phyloP scores from a whole-genome alignment of 2,797 vertebrate genomes.

The Agapornis canus region DNA sequence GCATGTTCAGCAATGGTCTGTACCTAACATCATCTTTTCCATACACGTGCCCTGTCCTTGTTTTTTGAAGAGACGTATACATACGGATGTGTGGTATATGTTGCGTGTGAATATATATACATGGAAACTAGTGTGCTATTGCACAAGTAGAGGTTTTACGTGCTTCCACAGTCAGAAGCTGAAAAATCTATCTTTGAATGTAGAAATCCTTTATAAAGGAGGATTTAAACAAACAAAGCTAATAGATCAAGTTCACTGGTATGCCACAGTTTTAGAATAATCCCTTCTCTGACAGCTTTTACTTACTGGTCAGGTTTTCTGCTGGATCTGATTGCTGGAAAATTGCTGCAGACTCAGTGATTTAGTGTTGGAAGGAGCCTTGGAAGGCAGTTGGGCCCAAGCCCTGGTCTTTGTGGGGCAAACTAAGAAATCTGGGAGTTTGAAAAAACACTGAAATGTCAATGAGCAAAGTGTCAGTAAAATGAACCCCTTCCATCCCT shows the following conservation, averaged over 20 bases:
- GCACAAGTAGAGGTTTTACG: neutral
- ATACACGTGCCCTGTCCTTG: fast-evolving
- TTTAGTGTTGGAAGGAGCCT: neutral
- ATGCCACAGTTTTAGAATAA: too few species aligned
- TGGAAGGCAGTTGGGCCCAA: fast-evolving
- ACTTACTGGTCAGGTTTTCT: neutral
- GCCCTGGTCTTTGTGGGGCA: too few species aligned
- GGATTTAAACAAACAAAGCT: neutral
- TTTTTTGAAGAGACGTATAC: neutral
- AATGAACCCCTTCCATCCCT: neutral
- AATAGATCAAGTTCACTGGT: fast-evolving
- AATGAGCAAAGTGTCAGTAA: neutral
- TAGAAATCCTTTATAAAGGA: neutral
- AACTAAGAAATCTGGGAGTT: neutral
- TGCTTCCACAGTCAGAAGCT: neutral
- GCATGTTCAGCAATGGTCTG: fast-evolving
- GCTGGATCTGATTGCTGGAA: neutral
- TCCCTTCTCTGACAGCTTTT: neutral
- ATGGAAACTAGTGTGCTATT: neutral
- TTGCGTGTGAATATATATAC: too few species aligned
- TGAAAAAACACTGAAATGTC: neutral
- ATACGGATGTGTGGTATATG: too few species aligned
- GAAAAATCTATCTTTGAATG: fast-evolving
- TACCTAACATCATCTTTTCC: neutral
- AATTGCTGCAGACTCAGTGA: neutral